phyloP scores from a whole-genome alignment of 2,797 vertebrate species.

The Neosalanx taihuensis region DNA sequence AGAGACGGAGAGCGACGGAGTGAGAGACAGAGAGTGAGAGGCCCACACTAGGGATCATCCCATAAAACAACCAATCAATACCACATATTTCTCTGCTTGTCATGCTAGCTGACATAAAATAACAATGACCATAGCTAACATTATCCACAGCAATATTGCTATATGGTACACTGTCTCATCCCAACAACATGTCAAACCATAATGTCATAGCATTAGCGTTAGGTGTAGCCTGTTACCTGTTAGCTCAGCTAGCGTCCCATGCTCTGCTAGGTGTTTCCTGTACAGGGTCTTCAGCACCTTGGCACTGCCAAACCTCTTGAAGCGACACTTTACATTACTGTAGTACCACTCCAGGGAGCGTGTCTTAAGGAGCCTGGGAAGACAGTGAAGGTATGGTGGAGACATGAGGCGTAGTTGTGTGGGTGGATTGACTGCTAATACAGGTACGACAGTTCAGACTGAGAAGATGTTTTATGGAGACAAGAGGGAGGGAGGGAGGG shows the following conservation, averaged over 20 bases:
- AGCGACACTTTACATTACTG: slow-evolving; percentile 88
- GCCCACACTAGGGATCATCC: too few species aligned
- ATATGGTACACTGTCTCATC: too few species aligned
- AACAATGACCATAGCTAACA: background rate
- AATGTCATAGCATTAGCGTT: background rate
- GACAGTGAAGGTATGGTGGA: background rate
- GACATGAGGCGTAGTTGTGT: background rate
- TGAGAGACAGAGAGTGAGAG: too few species aligned
- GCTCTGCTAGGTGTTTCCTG: slow-evolving; percentile 83
- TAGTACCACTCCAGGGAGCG: slow-evolving; percentile 98
- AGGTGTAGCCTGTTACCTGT: slow-evolving; percentile 68
- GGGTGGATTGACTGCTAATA: background rate
- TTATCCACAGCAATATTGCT: background rate
- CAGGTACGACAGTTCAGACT: too few species aligned
- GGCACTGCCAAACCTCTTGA: slow-evolving; percentile 94
- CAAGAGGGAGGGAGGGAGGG: background rate
- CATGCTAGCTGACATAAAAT: background rate
- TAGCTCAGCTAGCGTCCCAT: slow-evolving; percentile 72
- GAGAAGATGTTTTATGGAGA: background rate
- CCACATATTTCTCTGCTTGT: too few species aligned
- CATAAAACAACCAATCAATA: too few species aligned
- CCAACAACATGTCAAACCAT: too few species aligned
- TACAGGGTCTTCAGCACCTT: slow-evolving; percentile 95
- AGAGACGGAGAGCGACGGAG: too few species aligned
- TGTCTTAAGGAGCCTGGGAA: slow-evolving; percentile 80